Percentiles rank a stretch among this genome's conserved stretches.
These are phyloP conservation scores for Monochamus saltuarius DNA, from an alignment of 1,140 invertebrate species.

Conservation along the genomic window DNA sequence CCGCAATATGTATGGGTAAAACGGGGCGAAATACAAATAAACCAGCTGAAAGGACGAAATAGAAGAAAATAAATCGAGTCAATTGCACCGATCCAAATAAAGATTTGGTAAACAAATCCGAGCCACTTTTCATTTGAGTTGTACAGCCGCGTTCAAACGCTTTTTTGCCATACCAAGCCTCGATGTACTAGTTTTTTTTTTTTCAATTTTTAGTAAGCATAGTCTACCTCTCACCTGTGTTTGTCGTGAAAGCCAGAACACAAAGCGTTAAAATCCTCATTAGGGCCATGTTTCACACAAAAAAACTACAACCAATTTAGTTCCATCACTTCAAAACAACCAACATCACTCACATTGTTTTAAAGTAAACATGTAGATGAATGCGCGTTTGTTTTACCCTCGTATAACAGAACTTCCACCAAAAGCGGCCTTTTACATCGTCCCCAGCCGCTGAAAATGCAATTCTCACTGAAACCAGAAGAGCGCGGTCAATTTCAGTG, in stretches of 20 bases:
- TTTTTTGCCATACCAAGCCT: no score
- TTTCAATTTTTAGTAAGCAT: not conserved
- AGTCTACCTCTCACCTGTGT: constrained; percentile 11
- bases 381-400: not conserved
- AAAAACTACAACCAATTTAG: not conserved
- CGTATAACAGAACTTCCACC: not conserved
- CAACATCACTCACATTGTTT: constrained; percentile 17
- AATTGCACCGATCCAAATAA: no score
- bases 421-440: not conserved
- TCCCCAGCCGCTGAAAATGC: not conserved
- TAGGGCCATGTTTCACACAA: constrained; percentile 6
- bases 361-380: not conserved
- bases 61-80: no score
- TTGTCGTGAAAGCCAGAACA: constrained; percentile 2
- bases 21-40: no score
- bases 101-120: no score
- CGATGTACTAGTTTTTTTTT: no score
- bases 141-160: no score
- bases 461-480: not conserved
- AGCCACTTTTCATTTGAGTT: no score
- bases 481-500: constrained; percentile 12
- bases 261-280: constrained; percentile 11
- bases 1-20: no score
- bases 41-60: no score
- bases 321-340: constrained; percentile 6